Evolutionary conservation across 2,888 invertebrate genomes (phyloP), one percentile per base, ranked within the genome.

Genomic region (Epirrita christyi): DNA sequence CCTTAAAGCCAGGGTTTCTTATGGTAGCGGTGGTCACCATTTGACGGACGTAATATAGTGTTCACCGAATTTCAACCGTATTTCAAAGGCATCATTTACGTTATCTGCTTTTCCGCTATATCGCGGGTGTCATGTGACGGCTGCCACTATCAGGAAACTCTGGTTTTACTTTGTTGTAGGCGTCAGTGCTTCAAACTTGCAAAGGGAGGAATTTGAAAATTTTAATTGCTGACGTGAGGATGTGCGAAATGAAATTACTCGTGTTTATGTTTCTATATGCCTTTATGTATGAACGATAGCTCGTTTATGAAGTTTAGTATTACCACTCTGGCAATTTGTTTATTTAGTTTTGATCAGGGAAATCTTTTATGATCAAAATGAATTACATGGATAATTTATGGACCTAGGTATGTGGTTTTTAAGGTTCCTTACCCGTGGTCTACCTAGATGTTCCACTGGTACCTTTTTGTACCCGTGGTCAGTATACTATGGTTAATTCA

Each of bases 201-300:
- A 59, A 74, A 73, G 81, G 75, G 75, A 66, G 78, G 75, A 73
- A 77, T 81, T 80, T 75, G 62, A 61, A 70, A 80, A 85, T 86
- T 86, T 84, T 83, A 85, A 86, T 85, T 83, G 77, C 75, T 75
- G 73, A 76, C 78, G 76, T 76, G 77, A 75, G 73, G 75, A 77
- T 74, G 78, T 73, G 70, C 65, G 67, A 66, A 73, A 76, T 72
- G 64, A 67, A 67, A 76, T 76, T 76, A 73, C 66, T 61, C 64
- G 59, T 63, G 66, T 63, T 71, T 62, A 63, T 63, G 55, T 62
- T 55, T 61, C 49, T 61, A 60, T 60, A 60, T 63, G 15, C 51
- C 36, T 49, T 32, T 32, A 32, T 21, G 3, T 32, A 32, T 32
- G 32, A 7, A 32, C 32, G 32, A 32, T 32, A 9, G 32, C 7